These are phyloP conservation scores for Cyprinus carpio DNA, from an alignment of 2,113 vertebrate genomes.

Conservation along the genomic window DNA sequence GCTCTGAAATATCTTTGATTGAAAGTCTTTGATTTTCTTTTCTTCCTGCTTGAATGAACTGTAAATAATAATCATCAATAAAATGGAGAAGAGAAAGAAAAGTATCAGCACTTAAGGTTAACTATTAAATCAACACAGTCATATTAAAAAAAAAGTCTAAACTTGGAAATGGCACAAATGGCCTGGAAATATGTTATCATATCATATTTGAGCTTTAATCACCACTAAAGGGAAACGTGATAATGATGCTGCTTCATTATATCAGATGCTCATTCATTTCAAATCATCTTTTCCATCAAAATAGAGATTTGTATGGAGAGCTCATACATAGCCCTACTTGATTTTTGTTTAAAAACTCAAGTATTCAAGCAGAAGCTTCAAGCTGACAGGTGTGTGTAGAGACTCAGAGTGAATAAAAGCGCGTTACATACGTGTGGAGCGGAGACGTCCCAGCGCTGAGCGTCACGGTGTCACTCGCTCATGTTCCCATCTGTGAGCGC, in stretches of 20 bases:
- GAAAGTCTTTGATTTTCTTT: too few species aligned
- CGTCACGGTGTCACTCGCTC: background rate
- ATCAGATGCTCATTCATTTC: too few species aligned
- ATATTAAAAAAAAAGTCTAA: background rate
- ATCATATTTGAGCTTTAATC: too few species aligned
- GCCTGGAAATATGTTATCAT: too few species aligned
- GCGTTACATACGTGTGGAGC: background rate
- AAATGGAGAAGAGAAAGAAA: background rate
- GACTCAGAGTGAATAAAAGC: background rate
- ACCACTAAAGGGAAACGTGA: too few species aligned
- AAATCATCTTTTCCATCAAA: background rate
- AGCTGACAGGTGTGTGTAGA: background rate
- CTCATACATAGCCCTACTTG: too few species aligned
- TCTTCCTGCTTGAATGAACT: background rate
- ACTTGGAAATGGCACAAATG: too few species aligned
- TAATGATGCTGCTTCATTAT: too few species aligned
- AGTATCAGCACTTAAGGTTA: background rate
- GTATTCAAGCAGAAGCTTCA: background rate
- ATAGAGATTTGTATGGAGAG: background rate
- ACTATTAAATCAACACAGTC: background rate
- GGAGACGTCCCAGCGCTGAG: background rate
- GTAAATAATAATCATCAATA: background rate
- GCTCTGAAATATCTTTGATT: too few species aligned
- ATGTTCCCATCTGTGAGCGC: background rate
- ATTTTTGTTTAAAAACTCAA: background rate